A percentile compares a stretch with the other conserved stretches of the same genome.
Conservation (phyloP, 35 echinoderm and acorn worm genomes). For the Apostichopus japonicus region DNA sequence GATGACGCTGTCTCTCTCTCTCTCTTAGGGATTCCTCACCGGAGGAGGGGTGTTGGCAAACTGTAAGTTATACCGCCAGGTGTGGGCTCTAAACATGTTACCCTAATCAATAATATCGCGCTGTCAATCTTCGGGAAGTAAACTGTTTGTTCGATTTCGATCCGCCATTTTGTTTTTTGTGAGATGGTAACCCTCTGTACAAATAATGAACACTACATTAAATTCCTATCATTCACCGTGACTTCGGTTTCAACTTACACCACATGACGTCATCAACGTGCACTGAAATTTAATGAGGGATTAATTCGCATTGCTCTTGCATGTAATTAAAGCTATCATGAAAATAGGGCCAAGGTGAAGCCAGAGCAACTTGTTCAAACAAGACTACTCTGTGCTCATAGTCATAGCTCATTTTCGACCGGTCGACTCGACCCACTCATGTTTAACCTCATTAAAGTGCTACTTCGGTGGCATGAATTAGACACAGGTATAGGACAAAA, state of each 20-base stretch:
- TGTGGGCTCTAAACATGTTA: background rate
- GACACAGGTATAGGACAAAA: no score
- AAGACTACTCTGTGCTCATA: no score
- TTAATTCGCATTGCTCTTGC: background rate
- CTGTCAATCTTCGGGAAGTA: background rate
- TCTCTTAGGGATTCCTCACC: background rate
- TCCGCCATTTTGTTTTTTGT: background rate
- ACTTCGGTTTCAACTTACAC: background rate
- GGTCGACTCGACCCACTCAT: no score
- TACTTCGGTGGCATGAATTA: no score
- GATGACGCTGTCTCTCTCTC: background rate
- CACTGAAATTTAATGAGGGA: constrained; percentile 4
- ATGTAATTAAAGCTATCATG: background rate
- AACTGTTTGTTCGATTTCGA: background rate
- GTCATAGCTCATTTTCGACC: no score
- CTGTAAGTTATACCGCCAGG: constrained; percentile 48
- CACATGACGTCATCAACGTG: constrained; percentile 1
- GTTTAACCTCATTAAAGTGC: no score
- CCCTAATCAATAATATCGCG: background rate
- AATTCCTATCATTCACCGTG: constrained; percentile 1
- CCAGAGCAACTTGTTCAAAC: no score
- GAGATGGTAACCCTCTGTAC: background rate
- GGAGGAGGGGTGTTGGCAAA: constrained; percentile 31
- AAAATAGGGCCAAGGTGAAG: background rate
- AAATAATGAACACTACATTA: background rate